Evolutionary conservation across 2,113 vertebrate genomes (phyloP).

Genomic region (Phocoena sinus): DNA sequence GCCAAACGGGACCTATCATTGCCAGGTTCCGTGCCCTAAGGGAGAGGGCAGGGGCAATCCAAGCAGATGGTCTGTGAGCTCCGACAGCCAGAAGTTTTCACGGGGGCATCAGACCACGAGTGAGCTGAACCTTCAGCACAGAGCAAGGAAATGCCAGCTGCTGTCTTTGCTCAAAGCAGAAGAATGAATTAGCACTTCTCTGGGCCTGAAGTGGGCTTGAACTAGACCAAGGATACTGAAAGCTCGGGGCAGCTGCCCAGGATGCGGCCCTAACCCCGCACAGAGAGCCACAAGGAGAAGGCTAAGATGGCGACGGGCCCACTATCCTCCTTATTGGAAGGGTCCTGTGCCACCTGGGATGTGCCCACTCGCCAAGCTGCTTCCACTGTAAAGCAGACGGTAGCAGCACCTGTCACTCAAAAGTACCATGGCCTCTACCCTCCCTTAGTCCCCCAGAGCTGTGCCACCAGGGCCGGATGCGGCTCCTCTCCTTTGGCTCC

Average conservation of each 20-base stretch:
- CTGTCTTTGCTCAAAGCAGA: neutral
- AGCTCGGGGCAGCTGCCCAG: neutral
- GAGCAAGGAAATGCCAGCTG: slow-evolving; percentile 12
- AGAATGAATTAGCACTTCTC: neutral
- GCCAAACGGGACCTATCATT: slow-evolving; percentile 64
- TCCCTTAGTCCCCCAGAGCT: neutral
- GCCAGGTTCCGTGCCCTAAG: slow-evolving; percentile 34
- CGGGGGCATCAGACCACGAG: slow-evolving; percentile 2
- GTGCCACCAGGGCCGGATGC: neutral
- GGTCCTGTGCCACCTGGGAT: neutral
- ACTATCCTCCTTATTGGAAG: neutral
- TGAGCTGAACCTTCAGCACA: neutral
- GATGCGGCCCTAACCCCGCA: neutral
- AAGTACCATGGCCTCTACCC: neutral
- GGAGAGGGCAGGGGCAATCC: slow-evolving; percentile 33
- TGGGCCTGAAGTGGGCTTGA: neutral
- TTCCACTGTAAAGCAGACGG: neutral
- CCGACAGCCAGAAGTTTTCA: slow-evolving; percentile 53
- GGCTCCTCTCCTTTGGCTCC: neutral
- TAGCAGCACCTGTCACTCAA: neutral
- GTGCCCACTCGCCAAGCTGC: neutral
- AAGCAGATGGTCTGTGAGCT: slow-evolving; percentile 61
- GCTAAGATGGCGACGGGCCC: neutral
- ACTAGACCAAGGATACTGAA: neutral
- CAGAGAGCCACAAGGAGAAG: neutral